Conservation (phyloP, 2,797 vertebrate species). For the Xerus rutilus region DNA sequence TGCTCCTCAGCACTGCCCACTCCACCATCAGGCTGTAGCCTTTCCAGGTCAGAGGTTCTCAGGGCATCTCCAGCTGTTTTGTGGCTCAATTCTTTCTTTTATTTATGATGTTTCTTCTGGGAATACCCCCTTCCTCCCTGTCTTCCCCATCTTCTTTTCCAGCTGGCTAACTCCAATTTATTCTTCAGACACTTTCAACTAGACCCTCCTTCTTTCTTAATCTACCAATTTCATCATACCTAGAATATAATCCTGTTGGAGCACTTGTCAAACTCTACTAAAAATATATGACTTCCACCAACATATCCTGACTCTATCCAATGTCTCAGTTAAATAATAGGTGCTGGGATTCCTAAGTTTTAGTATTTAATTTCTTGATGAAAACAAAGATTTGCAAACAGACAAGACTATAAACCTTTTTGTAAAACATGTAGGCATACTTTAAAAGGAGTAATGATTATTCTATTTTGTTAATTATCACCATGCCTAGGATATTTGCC, state of each 20-base stretch:
- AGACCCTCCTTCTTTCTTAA: not conserved
- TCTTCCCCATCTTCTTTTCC: not conserved
- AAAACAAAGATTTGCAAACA: not conserved
- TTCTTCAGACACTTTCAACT: not conserved
- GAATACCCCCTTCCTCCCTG: fast-evolving
- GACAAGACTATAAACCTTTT: not conserved
- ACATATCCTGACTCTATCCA: not conserved
- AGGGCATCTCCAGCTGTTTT: not conserved
- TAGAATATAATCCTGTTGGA: not conserved
- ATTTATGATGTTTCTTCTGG: no score
- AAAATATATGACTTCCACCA: not conserved
- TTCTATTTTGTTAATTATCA: constrained; percentile 25
- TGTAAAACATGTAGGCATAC: not conserved
- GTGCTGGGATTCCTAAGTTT: not conserved
- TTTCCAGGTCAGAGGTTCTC: not conserved
- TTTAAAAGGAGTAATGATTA: not conserved
- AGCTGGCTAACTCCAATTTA: fast-evolving
- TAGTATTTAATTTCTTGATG: not conserved
- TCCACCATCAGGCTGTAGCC: not conserved
- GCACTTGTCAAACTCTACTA: not conserved
- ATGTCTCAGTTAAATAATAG: not conserved
- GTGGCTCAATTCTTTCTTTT: not conserved
- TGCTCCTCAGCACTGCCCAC: fast-evolving
- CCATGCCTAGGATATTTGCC: not conserved
- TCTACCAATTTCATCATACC: not conserved